Percentiles rank a stretch among this genome's conserved stretches.
Evolutionary conservation across 2,113 vertebrate species (phyloP).

Genomic region (Butastur rufipennis): DNA sequence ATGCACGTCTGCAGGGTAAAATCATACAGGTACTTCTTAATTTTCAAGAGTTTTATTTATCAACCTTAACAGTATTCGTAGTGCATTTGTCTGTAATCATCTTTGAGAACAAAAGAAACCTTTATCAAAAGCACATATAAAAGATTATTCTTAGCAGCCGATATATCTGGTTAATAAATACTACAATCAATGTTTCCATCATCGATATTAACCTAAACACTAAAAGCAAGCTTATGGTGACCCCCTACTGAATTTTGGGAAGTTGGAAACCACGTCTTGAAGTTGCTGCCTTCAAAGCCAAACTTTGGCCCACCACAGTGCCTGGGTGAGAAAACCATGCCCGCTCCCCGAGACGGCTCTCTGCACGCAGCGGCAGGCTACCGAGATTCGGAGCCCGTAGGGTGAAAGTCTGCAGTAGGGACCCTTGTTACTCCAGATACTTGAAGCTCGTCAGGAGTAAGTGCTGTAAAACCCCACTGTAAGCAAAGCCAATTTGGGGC

Average conservation of each 20-base stretch:
- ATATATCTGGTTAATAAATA: not conserved
- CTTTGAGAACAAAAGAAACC: not conserved
- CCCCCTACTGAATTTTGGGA: not conserved
- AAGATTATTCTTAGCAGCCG: not conserved
- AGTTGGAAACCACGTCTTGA: not conserved
- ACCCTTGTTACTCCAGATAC: not conserved
- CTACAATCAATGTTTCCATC: not conserved
- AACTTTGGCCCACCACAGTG: not conserved
- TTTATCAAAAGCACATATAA: not conserved
- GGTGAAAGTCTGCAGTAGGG: not conserved
- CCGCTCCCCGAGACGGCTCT: rapidly evolving
- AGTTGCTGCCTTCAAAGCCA: not conserved
- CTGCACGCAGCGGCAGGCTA: rapidly evolving
- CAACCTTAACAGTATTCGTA: not conserved
- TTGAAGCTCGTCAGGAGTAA: not conserved
- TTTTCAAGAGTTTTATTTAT: not conserved
- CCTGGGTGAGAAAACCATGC: not conserved
- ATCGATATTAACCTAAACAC: not conserved
- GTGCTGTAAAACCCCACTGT: not conserved
- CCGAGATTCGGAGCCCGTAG: rapidly evolving
- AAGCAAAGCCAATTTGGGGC: not conserved
- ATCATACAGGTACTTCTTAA: not conserved
- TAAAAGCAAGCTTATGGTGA: not conserved
- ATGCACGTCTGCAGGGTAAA: not conserved
- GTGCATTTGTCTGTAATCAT: not conserved